Evolutionary conservation across 2,888 invertebrate species (phyloP).

Genomic region (Tetragnatha montana): DNA sequence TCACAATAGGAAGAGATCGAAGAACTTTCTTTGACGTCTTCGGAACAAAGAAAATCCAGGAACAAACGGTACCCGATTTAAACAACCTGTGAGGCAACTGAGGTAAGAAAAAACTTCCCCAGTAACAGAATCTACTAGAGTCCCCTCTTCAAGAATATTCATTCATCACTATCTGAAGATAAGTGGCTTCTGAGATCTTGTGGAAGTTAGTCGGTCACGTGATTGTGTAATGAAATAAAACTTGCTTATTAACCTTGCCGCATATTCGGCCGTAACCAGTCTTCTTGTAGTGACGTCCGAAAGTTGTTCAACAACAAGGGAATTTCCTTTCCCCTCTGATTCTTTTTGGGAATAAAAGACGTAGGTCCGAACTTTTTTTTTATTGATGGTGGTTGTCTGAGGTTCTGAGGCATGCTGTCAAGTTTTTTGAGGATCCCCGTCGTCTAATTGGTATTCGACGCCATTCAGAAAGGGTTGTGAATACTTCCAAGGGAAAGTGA

Average conservation of each 20-base stretch:
- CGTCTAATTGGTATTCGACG: background rate
- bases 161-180: background rate
- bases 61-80: background rate
- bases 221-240: constrained; percentile 9
- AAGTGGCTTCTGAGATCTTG: background rate
- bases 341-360: background rate
- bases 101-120: background rate
- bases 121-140: background rate
- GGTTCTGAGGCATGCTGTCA: background rate
- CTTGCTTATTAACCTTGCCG: constrained; percentile 40
- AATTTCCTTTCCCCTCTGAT: background rate
- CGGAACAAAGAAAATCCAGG: background rate
- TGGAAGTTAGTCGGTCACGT: constrained; percentile 23
- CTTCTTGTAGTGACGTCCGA: constrained; percentile 12
- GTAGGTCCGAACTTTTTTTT: background rate
- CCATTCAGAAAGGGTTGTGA: background rate
- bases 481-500: background rate
- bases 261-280: constrained; percentile 29
- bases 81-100: background rate
- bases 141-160: background rate
- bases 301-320: constrained; percentile 1
- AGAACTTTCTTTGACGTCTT: background rate
- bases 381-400: background rate
- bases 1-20: background rate
- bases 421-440: background rate